phyloP scores from a whole-genome alignment of 2,797 vertebrate species.

The Cuculus canorus region DNA sequence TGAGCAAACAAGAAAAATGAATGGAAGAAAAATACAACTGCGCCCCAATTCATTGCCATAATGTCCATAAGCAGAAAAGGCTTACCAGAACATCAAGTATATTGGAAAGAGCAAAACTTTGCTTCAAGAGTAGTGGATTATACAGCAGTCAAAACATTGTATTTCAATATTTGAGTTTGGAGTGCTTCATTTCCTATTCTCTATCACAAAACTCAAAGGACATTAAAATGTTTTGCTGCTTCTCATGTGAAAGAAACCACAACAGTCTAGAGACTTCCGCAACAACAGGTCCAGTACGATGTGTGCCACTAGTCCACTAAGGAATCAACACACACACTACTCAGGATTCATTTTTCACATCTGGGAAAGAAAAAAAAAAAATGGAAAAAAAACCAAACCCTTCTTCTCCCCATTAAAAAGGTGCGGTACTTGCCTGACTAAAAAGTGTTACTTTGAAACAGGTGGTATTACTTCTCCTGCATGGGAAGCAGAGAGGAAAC shows the following conservation, averaged over 20 bases:
- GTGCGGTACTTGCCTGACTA: not conserved
- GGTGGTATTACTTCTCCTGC: not conserved
- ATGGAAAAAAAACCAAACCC: no score
- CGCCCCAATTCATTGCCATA: not conserved
- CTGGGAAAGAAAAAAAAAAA: not conserved
- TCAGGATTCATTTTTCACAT: not conserved
- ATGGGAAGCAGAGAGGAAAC: not conserved
- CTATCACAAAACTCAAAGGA: not conserved
- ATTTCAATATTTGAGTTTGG: not conserved
- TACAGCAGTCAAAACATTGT: not conserved
- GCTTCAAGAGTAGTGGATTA: not conserved
- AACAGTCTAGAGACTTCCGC: not conserved
- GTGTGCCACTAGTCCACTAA: not conserved
- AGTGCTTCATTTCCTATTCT: not conserved
- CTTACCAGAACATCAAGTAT: not conserved
- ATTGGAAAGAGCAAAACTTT: not conserved
- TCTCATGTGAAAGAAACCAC: not conserved
- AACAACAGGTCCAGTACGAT: fast-evolving
- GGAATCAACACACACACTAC: not conserved
- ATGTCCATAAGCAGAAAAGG: not conserved
- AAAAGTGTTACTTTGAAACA: not conserved
- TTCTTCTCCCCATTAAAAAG: not conserved
- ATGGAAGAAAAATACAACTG: not conserved
- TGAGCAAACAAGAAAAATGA: not conserved
- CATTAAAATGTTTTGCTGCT: not conserved